phyloP scores from a whole-genome alignment of 2,888 invertebrate species.

The Hesperia comma region DNA sequence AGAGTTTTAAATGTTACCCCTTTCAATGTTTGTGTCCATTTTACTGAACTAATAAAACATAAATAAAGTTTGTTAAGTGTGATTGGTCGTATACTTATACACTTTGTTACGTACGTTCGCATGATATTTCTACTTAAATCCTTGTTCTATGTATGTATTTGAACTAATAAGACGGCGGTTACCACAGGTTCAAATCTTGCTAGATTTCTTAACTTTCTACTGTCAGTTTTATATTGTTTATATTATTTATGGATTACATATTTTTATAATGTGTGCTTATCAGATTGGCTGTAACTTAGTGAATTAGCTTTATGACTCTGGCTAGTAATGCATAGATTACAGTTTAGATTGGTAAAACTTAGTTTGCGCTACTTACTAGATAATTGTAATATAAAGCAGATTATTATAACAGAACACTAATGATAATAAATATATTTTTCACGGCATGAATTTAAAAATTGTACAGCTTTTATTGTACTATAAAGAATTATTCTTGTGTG shows the following conservation, averaged over 20 bases:
- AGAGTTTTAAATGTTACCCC: too few relatives aligned
- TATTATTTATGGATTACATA: neutral
- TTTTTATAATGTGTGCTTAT: slow-evolving; percentile 3
- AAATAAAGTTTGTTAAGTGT: too few relatives aligned
- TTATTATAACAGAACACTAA: too few relatives aligned
- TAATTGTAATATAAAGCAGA: neutral
- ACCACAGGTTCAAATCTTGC: slow-evolving; percentile 15
- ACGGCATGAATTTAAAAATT: slow-evolving; percentile 21
- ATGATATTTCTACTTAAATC: neutral
- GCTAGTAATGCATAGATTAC: neutral
- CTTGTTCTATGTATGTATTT: neutral
- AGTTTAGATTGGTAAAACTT: neutral
- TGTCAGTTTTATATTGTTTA: neutral
- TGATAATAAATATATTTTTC: neutral
- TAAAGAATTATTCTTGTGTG: slow-evolving; percentile 17
- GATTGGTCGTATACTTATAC: too few relatives aligned
- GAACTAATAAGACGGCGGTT: too few relatives aligned
- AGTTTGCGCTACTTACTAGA: slow-evolving; percentile 10
- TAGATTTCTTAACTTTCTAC: neutral
- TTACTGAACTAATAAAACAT: too few relatives aligned
- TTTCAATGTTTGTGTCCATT: too few relatives aligned
- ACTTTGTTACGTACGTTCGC: neutral
- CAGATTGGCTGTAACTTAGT: slow-evolving; percentile 6
- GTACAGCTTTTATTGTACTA: slow-evolving; percentile 45
- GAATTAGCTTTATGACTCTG: slow-evolving; percentile 1